These are phyloP conservation scores for Budorcas taxicolor DNA, from an alignment of 2,113 vertebrate species.

Conservation along the genomic window DNA sequence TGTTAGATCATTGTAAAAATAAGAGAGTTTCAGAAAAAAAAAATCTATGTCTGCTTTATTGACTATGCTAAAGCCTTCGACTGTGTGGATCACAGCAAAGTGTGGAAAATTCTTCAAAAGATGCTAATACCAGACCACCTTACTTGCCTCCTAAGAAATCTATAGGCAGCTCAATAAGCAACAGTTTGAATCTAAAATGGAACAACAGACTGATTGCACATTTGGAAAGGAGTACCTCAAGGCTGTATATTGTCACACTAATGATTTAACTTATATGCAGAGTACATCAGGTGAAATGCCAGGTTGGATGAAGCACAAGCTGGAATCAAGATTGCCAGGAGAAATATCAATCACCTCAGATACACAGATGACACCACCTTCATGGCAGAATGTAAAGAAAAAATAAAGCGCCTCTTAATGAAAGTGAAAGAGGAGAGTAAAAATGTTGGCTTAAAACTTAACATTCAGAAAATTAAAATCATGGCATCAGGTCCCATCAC, in stretches of 20 bases:
- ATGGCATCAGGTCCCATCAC: not conserved
- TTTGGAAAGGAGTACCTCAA: not conserved
- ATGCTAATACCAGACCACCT: not conserved
- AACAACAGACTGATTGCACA: not conserved
- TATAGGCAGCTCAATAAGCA: not conserved
- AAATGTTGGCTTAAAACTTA: not conserved
- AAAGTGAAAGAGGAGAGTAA: not conserved
- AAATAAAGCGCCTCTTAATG: not conserved
- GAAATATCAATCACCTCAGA: not conserved
- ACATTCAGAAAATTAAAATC: not conserved
- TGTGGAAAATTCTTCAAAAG: not conserved
- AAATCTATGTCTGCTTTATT: not conserved
- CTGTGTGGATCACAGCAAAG: not conserved
- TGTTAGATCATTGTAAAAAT: not conserved
- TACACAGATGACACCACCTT: not conserved
- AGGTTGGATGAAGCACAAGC: not conserved
- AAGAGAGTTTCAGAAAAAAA: not conserved
- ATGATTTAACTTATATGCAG: not conserved
- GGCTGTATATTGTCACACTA: not conserved
- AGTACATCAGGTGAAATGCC: not conserved
- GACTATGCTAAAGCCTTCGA: not conserved
- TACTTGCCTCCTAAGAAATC: not conserved
- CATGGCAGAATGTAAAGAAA: not conserved
- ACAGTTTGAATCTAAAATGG: not conserved
- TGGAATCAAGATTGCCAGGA: not conserved